Evolutionary conservation across 2,113 vertebrate genomes (phyloP).

Genomic region (Albula glossodonta): DNA sequence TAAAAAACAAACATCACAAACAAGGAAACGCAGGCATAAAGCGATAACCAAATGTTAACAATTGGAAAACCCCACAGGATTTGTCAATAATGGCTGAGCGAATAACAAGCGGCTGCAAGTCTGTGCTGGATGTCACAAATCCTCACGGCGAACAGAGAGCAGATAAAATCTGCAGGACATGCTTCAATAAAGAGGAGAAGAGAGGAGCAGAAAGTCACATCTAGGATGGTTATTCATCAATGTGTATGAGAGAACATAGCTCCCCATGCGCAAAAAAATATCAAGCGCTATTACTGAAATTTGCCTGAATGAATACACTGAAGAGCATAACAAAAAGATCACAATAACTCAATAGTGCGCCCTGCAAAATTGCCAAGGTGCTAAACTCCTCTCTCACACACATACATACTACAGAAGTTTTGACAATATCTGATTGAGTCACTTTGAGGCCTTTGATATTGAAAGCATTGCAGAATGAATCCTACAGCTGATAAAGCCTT

Average conservation of each 20-base stretch:
- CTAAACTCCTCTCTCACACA: background rate
- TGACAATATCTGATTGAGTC: background rate
- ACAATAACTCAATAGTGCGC: background rate
- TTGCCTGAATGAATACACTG: background rate
- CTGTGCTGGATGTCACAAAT: background rate
- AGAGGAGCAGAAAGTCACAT: no score
- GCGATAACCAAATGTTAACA: background rate
- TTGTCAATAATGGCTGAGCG: background rate
- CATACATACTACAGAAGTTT: background rate
- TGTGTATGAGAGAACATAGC: no score
- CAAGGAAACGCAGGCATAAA: background rate
- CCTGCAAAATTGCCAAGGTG: background rate
- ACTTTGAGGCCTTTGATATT: constrained; percentile 24
- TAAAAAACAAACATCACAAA: background rate
- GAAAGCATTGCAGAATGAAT: constrained; percentile 7
- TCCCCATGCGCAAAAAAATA: background rate
- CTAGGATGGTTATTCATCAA: no score
- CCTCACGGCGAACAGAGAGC: background rate
- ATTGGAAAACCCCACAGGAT: no score
- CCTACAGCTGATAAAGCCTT: constrained; percentile 14
- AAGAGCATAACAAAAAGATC: background rate
- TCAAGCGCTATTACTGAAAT: background rate
- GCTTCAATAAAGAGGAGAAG: background rate
- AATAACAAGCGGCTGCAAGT: background rate
- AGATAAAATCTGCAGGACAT: background rate